Percentiles rank a stretch among this genome's conserved stretches.
phyloP scores from a whole-genome alignment of 92 coral and sea anemone genomes.

The Heteractis magnifica region DNA sequence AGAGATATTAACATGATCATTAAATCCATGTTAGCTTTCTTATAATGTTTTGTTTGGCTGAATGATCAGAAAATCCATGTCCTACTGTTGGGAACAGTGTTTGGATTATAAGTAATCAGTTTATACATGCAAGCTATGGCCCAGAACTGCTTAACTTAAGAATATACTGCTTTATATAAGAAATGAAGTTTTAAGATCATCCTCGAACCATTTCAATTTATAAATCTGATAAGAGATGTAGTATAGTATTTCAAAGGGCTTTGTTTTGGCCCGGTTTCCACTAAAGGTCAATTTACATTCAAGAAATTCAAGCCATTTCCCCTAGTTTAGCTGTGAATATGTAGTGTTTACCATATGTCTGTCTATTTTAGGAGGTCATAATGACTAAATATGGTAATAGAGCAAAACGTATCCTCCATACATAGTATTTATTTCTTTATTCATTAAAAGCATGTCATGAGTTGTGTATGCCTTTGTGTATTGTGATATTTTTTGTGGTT shows the following conservation, averaged over 20 bases:
- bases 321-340: not conserved
- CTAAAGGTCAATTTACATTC: not conserved
- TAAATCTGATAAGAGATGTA: too few relatives aligned
- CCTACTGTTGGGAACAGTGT: too few relatives aligned
- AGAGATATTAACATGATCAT: not conserved
- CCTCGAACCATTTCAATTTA: too few relatives aligned
- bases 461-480: not conserved
- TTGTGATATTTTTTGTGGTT: not conserved
- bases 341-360: not conserved
- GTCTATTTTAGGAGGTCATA: not conserved
- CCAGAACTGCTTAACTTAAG: too few relatives aligned
- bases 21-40: not conserved
- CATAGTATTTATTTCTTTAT: not conserved
- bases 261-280: not conserved
- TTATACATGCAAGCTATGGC: too few relatives aligned
- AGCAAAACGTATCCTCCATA: not conserved
- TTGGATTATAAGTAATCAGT: too few relatives aligned
- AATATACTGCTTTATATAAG: too few relatives aligned
- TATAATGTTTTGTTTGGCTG: not conserved
- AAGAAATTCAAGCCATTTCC: constrained; percentile 3
- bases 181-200: too few relatives aligned
- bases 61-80: not conserved
- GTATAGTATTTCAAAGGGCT: too few relatives aligned
- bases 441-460: not conserved
- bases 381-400: constrained; percentile 10